Evolutionary conservation across 2,113 vertebrate genomes (phyloP).

Genomic region (Pitta sordida): DNA sequence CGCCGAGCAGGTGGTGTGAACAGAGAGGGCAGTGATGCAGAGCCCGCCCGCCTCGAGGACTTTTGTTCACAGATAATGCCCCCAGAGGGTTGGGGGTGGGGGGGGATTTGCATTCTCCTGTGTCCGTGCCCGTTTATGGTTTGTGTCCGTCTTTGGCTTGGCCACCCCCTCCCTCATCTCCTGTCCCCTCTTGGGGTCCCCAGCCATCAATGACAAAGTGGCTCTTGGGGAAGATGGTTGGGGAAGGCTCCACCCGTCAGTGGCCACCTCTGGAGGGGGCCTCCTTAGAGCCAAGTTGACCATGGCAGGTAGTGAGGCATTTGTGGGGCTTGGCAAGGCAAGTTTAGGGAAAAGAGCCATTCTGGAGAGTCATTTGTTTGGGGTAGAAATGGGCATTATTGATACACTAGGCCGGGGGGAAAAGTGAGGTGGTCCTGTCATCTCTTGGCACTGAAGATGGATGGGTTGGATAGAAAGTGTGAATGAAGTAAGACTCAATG

Average conservation of each 20-base stretch:
- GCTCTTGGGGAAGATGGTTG: constrained; percentile 36
- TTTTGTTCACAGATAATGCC: constrained; percentile 62
- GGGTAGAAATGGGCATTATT: constrained; percentile 63
- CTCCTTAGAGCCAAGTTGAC: neutral
- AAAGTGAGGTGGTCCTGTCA: constrained; percentile 79
- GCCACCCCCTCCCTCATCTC: neutral
- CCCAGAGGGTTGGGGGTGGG: constrained; percentile 32
- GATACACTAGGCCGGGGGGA: constrained; percentile 5
- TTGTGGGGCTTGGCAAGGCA: constrained; percentile 39
- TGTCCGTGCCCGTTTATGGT: neutral
- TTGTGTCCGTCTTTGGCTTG: neutral
- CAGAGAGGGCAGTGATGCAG: constrained; percentile 62
- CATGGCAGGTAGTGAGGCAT: neutral
- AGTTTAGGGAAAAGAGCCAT: constrained; percentile 34
- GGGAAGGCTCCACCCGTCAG: constrained; percentile 32
- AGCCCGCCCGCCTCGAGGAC: constrained; percentile 56
- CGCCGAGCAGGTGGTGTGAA: constrained; percentile 70
- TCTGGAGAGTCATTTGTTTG: constrained; percentile 54
- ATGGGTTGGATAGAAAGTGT: constrained; percentile 89
- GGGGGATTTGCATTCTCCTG: constrained; percentile 49
- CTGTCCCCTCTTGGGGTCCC: neutral
- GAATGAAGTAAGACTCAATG: constrained; percentile 96
- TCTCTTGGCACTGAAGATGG: constrained; percentile 90
- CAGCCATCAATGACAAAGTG: constrained; percentile 49
- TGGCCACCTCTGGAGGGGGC: constrained; percentile 29